A percentile compares a stretch with the other conserved stretches of the same genome.
These are phyloP conservation scores for Chelmon rostratus DNA, from an alignment of 2,797 vertebrate genomes.

Conservation along the genomic window DNA sequence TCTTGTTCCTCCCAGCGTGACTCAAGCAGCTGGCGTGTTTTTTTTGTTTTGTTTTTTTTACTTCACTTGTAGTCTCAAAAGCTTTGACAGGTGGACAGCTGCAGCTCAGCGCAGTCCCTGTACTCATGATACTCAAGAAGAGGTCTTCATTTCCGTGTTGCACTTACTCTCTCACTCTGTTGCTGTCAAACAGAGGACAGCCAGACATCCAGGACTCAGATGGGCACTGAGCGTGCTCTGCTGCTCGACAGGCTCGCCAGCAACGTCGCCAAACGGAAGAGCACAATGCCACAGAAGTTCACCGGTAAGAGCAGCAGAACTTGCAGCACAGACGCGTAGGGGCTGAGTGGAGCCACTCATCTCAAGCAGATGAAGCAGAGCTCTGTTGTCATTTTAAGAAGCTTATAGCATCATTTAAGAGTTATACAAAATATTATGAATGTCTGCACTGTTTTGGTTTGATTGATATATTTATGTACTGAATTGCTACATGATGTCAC, in stretches of 20 bases:
- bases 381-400: constrained; percentile 2
- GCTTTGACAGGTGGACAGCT: constrained; percentile 16
- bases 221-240: constrained; percentile 93
- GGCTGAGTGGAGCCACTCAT: not conserved
- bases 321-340: not conserved
- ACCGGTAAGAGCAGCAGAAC: constrained; percentile 88
- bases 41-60: constrained; percentile 6
- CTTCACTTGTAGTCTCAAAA: constrained; percentile 11
- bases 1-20: constrained; percentile 44
- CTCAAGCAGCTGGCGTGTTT: constrained; percentile 18
- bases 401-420: not conserved
- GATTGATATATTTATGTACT: not conserved
- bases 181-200: constrained; percentile 78
- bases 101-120: constrained; percentile 22
- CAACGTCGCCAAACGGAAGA: constrained; percentile 97
- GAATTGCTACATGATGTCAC: not conserved
- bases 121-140: constrained; percentile 35
- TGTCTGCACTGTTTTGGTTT: not conserved
- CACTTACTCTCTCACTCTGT: constrained; percentile 55
- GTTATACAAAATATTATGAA: not conserved
- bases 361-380: not conserved
- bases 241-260: constrained; percentile 95
- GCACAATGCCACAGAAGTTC: constrained; percentile 97
- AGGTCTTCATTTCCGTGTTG: constrained; percentile 34
- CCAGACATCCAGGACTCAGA: constrained; percentile 88